Evolutionary conservation across 2,888 invertebrate genomes (phyloP).

Genomic region (Amiota minor): DNA sequence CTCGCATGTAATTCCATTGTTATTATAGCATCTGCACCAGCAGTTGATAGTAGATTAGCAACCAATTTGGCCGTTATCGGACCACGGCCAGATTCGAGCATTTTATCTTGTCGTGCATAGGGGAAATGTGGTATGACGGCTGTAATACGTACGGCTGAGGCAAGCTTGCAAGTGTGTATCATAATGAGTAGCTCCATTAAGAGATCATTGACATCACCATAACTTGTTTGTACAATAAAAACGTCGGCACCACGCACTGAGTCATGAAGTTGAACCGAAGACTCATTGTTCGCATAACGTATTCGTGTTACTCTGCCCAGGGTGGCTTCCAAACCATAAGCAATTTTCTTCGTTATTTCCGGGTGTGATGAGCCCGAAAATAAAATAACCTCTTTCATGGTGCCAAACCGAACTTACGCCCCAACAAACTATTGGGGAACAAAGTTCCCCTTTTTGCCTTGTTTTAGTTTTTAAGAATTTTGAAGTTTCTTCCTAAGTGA

Average conservation of each 20-base stretch:
- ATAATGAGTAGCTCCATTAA: constrained; percentile 38
- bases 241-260: constrained; percentile 26
- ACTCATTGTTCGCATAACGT: constrained; percentile 15
- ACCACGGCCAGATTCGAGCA: constrained; percentile 12
- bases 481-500: not conserved
- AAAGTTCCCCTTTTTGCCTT: not conserved
- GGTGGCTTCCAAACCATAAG: not conserved
- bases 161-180: constrained; percentile 35
- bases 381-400: not conserved
- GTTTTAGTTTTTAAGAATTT: too few relatives aligned
- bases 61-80: constrained; percentile 41
- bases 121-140: constrained; percentile 35
- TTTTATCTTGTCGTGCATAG: constrained; percentile 35
- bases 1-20: constrained; percentile 35
- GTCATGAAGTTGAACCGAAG: not conserved
- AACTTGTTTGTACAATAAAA: constrained; percentile 30
- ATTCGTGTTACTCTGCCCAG: not conserved
- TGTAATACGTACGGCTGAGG: constrained; percentile 30
- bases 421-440: not conserved
- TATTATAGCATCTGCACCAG: constrained; percentile 33
- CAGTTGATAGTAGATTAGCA: constrained; percentile 33
- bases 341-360: not conserved
- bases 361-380: constrained; percentile 10
- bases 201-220: constrained; percentile 31
- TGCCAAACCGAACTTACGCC: not conserved